Evolutionary conservation across 1,140 invertebrate species (phyloP), one percentile per base, ranked within the genome.

Genomic region (Diabrotica undecimpunctata): DNA sequence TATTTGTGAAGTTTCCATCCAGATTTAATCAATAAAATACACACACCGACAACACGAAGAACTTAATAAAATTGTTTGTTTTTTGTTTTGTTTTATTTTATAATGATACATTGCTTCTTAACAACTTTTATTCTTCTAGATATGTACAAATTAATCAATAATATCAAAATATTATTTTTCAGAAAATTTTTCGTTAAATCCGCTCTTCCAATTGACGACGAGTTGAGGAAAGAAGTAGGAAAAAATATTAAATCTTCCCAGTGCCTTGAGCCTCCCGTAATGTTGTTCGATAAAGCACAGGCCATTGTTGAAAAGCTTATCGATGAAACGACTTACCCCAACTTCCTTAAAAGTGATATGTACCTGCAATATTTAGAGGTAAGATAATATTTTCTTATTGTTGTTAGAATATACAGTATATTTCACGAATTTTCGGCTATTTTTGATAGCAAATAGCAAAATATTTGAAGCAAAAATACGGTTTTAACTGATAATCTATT

Each of bases 281-380:
- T 69, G 64, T 82, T 91, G 56, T 91, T 90, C 76, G 88, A 91
- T 76, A 81, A 81, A 68, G 89, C 87, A 52, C 88, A 90, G 74
- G 71, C 79, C 13, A 85, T 93, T 80, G 90, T 96, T 65, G 92
- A 94, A 78, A 83, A 85, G 51, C 84, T 89, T 41, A 94, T 97
- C 75, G 88, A 87, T 66, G 88, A 90, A 74, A 90, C 93, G 37
- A 91, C 91, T 54, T 96, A 96, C 81, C 90, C 91, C 51, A 91
- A 92, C 79, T 97, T 97, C 80, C 84, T 97, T 65, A 89, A 89
- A 72, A 95, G 93, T 66, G 94, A 96, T 71, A 85, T 93, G 75
- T 97, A 96, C 83, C 86, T 96, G 73, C 85, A 92, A 75, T 92
- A 94, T 81, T 88, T 96, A 73, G 89, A 92, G 78, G 85, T 78